Conservation (phyloP, 2,888 invertebrate species). For the Pristionchus arcanus region DNA sequence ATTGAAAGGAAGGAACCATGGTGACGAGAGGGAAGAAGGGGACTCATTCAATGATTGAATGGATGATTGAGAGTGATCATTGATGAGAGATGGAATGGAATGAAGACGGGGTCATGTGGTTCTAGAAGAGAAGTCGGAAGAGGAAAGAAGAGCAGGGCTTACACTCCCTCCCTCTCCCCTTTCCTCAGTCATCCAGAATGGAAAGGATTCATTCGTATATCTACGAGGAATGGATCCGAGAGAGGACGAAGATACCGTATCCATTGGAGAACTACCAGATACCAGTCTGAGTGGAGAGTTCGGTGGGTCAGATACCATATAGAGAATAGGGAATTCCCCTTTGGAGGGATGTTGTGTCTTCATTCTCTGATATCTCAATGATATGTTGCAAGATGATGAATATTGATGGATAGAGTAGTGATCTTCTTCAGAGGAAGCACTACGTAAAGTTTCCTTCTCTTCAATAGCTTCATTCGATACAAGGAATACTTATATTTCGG, state of each 20-base stretch:
- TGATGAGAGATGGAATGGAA: conserved; percentile 6
- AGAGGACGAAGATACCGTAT: not conserved
- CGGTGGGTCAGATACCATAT: not conserved
- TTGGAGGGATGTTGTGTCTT: not conserved
- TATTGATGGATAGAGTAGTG: not conserved
- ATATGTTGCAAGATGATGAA: not conserved
- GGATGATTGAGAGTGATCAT: not conserved
- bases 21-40: not conserved
- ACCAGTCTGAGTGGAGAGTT: conserved; percentile 17
- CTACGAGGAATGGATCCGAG: conserved; percentile 35
- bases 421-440: conserved; percentile 51
- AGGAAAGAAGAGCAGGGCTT: conserved; percentile 52
- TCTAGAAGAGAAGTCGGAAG: conserved; percentile 30
- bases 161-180: conserved; percentile 1
- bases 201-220: conserved; percentile 8
- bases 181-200: conserved; percentile 1
- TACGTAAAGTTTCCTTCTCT: conserved; percentile 47
- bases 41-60: not conserved
- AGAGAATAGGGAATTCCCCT: not conserved
- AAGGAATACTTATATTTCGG: conserved; percentile 30
- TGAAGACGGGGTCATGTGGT: conserved; percentile 43
- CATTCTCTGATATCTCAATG: not conserved
- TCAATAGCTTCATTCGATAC: conserved; percentile 45
- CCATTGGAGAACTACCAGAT: not conserved
- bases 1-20: conserved; percentile 9